phyloP scores from a whole-genome alignment of 2,797 vertebrate genomes.

The Gobionotothen gibberifrons region DNA sequence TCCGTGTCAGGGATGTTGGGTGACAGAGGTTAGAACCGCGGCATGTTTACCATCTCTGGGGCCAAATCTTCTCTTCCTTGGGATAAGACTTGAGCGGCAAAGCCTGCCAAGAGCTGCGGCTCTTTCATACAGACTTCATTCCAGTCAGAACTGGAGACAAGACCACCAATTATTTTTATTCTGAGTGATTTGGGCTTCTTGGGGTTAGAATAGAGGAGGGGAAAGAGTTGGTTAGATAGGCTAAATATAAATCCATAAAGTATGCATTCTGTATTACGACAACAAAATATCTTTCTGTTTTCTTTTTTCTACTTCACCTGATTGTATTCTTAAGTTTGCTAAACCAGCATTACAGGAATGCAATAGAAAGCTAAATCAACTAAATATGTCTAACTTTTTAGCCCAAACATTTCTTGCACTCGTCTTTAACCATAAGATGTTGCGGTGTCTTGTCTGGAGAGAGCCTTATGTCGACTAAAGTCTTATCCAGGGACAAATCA shows the following conservation, averaged over 20 bases:
- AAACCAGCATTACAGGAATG: neutral
- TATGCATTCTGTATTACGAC: constrained; percentile 44
- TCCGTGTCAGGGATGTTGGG: constrained; percentile 46
- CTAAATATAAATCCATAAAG: constrained; percentile 71
- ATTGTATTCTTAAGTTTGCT: constrained; percentile 7
- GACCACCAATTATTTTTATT: constrained; percentile 81
- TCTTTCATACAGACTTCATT: constrained; percentile 61
- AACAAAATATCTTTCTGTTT: constrained; percentile 16
- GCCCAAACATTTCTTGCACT: neutral
- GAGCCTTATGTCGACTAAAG: constrained; percentile 40
- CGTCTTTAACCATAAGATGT: constrained; percentile 26
- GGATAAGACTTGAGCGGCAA: constrained; percentile 42
- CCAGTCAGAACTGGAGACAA: constrained; percentile 69
- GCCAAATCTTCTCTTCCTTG: constrained; percentile 58
- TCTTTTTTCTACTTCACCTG: neutral
- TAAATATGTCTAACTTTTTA: constrained; percentile 12
- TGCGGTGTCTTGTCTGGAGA: constrained; percentile 37
- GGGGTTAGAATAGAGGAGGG: constrained; percentile 61
- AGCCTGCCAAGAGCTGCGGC: constrained; percentile 61
- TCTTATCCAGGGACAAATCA: constrained; percentile 51
- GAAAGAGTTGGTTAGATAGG: constrained; percentile 46
- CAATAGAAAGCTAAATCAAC: constrained; percentile 8
- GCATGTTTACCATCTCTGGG: constrained; percentile 45
- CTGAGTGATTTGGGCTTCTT: constrained; percentile 72
- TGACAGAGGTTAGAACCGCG: constrained; percentile 61